A percentile compares a stretch with the other conserved stretches of the same genome.
These are phyloP conservation scores for Ptyas mucosa DNA, from an alignment of 2,113 vertebrate genomes.

Conservation along the genomic window DNA sequence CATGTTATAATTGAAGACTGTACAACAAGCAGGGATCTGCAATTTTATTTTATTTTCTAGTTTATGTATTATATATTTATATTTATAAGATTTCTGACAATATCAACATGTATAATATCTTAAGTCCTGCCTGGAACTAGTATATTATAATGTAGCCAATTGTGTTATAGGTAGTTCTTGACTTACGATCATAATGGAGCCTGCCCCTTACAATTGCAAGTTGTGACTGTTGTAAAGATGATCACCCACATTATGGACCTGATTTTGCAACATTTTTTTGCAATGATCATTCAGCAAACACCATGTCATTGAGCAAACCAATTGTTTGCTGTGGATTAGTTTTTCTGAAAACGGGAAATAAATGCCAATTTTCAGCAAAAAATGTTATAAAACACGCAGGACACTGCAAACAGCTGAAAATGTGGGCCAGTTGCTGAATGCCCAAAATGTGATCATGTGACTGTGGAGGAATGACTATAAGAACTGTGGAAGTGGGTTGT, in stretches of 20 bases:
- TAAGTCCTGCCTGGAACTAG: neutral
- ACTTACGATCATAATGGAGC: neutral
- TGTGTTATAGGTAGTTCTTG: neutral
- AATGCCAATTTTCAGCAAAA: neutral
- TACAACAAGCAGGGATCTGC: neutral
- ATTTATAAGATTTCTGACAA: neutral
- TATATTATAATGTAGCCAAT: neutral
- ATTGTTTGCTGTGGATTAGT: neutral
- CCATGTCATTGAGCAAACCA: neutral
- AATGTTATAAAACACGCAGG: neutral
- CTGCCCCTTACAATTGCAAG: neutral
- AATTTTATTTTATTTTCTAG: neutral
- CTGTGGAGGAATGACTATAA: neutral
- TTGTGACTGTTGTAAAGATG: neutral
- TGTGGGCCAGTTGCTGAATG: neutral
- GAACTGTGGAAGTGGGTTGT: neutral
- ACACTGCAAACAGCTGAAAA: neutral
- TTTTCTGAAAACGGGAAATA: neutral
- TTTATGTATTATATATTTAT: neutral
- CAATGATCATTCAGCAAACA: neutral
- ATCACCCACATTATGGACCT: neutral
- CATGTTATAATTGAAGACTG: neutral
- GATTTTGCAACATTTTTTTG: neutral
- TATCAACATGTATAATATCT: neutral
- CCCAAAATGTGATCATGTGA: neutral